Conservation (phyloP, 2,797 vertebrate species). For the Microctenopoma steveboyesi region DNA sequence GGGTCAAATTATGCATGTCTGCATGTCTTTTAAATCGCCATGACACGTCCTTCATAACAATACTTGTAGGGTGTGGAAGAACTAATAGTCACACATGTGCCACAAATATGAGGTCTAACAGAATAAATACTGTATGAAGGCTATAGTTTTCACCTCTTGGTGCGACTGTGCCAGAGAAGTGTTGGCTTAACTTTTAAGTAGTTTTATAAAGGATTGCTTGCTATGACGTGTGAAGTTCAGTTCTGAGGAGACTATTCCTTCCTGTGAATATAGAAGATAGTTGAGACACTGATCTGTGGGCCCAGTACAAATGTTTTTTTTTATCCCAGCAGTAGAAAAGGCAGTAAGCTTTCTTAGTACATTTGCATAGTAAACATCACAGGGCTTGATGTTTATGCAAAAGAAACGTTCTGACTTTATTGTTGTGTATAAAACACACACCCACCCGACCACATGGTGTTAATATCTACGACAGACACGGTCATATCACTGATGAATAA, state of each 20-base stretch:
- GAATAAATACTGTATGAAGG: slow-evolving; percentile 8
- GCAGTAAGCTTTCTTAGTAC: slow-evolving; percentile 9
- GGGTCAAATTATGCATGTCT: too few species aligned
- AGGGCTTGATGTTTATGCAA: slow-evolving; percentile 49
- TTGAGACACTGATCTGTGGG: neutral
- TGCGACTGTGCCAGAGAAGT: slow-evolving; percentile 17
- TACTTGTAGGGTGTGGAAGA: neutral
- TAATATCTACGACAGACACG: neutral
- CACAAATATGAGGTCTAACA: slow-evolving; percentile 8
- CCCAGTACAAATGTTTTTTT: neutral
- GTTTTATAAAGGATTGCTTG: slow-evolving; percentile 11
- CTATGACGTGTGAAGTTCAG: slow-evolving; percentile 4
- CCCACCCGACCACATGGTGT: neutral
- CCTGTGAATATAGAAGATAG: neutral
- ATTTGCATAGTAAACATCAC: slow-evolving; percentile 20
- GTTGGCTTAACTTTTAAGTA: slow-evolving; percentile 2
- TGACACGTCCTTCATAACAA: slow-evolving; percentile 1
- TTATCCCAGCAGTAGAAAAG: slow-evolving; percentile 17
- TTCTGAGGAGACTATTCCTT: neutral
- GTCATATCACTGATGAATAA: neutral
- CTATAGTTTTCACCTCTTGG: slow-evolving; percentile 15
- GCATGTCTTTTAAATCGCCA: slow-evolving; percentile 4
- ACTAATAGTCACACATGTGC: slow-evolving; percentile 2
- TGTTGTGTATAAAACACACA: slow-evolving; percentile 13
- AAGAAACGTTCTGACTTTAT: slow-evolving; percentile 13